Evolutionary conservation across 2,113 vertebrate species (phyloP), one percentile per base, ranked within the genome.

Genomic region (Eurypyga helias): DNA sequence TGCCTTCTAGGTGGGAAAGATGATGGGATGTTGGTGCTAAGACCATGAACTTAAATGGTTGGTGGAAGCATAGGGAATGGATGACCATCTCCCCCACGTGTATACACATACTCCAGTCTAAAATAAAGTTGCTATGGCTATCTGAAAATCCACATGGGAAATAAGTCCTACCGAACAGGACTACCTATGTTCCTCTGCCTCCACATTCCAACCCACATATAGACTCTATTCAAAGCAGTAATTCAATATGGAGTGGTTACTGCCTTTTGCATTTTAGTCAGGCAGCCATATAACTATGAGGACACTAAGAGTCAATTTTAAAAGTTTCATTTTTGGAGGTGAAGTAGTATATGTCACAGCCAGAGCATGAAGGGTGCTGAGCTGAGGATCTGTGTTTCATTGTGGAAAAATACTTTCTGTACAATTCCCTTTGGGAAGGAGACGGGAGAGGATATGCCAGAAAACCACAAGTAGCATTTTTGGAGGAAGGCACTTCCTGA

Each of bases 401-500:
- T 78, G 91, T 89, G 89, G 89, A 96, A 96, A 95, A 96, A 87
- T 75, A 94, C 72, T 95, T 87, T 95, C 43, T 75, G 60, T 43
- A 60, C 72, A 73, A 57, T 34, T 89, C 55, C 60, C 81, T 69
- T 87, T 24, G 72, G 72, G 91, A 96, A 87, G 46, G n/a, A 92
- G 28, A 84, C 4, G 29, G 54, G 58, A 95, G 45, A 89, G 77
- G 65, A 91, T 73, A 84, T 93, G 65, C 83, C 96, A 94, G 87
- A 96, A 97, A 96, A 83, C 64, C 89, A 95, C 83, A 62, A 96
- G 93, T 67, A 95, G 95, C 84, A 64, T 93, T 96, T 96, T 55
- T 89, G 81, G 52, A 96, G 60, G 51, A 91, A 78, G 48, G 73
- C 72, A 82, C 93, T 95, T 96, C 95, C 94, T 96, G 94, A 94